These are phyloP conservation scores for Trochalopteron elliotii DNA, from an alignment of 2,113 vertebrate genomes.

Conservation along the genomic window DNA sequence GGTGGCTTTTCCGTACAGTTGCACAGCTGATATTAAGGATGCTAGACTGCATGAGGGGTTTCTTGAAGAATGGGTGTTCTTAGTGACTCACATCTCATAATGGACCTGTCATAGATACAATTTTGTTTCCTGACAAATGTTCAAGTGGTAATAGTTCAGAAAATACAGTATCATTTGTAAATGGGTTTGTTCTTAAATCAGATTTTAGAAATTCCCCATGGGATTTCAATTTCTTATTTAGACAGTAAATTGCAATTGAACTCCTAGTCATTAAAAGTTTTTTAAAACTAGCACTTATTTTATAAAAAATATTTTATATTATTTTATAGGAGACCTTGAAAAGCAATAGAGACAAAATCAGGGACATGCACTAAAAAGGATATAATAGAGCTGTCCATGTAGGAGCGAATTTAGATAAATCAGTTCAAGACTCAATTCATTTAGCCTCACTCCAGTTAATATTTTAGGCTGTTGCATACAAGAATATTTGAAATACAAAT, in stretches of 20 bases:
- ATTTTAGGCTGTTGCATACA: not conserved
- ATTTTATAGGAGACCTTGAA: not conserved
- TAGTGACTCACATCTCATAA: slow-evolving; percentile 15
- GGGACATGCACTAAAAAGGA: not conserved
- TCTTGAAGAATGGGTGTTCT: not conserved
- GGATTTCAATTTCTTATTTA: not conserved
- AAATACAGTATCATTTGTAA: not conserved
- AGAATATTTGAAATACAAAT: not conserved
- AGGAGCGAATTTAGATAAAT: not conserved
- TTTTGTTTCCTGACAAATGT: not conserved
- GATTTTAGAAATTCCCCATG: not conserved
- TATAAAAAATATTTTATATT: no score
- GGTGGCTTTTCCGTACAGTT: not conserved
- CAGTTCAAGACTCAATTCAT: not conserved
- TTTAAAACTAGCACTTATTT: not conserved
- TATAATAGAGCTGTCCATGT: not conserved
- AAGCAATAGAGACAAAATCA: not conserved
- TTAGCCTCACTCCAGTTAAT: not conserved
- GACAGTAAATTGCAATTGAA: not conserved
- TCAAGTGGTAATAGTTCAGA: not conserved
- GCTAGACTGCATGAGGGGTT: not conserved
- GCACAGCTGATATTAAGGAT: not conserved
- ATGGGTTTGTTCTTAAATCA: not conserved
- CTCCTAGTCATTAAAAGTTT: not conserved
- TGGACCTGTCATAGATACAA: not conserved